phyloP scores from a whole-genome alignment of 2,113 vertebrate species.

The Sander vitreus region DNA sequence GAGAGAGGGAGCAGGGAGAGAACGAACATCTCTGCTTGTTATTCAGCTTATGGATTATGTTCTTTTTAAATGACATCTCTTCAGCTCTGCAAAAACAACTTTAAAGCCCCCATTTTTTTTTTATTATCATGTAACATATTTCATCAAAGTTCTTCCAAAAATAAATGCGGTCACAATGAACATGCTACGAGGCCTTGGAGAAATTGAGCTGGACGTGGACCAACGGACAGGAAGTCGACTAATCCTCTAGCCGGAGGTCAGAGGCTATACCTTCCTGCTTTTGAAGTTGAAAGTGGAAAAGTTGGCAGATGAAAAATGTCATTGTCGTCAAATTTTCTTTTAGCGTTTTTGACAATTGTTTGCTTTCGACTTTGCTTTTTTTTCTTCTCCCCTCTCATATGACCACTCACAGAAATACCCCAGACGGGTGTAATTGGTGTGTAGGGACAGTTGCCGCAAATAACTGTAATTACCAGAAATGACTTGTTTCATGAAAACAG shows the following conservation, averaged over 20 bases:
- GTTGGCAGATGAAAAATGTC: constrained; percentile 41
- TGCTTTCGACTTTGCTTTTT: constrained; percentile 36
- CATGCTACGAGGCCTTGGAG: constrained; percentile 36
- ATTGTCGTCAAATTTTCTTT: constrained; percentile 45
- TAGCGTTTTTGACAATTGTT: constrained; percentile 58
- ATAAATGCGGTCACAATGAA: constrained; percentile 63
- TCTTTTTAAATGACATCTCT: constrained; percentile 79
- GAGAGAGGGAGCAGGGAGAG: constrained; percentile 47
- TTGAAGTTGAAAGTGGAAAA: constrained; percentile 25
- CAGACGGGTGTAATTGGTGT: constrained; percentile 83
- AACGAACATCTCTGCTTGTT: constrained; percentile 71
- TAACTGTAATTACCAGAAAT: constrained; percentile 87
- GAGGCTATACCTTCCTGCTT: constrained; percentile 44
- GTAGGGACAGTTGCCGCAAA: constrained; percentile 78
- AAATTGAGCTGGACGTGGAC: constrained; percentile 52
- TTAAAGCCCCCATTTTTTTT: constrained; percentile 59
- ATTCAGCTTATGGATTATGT: constrained; percentile 81
- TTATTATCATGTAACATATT: constrained; percentile 67
- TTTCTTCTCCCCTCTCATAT: neutral
- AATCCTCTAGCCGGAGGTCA: constrained; percentile 50
- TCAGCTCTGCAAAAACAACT: constrained; percentile 77
- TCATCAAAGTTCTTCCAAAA: constrained; percentile 68
- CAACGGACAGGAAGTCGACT: constrained; percentile 54
- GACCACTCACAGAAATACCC: constrained; percentile 71
- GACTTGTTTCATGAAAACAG: constrained; percentile 84